Evolutionary conservation across 2,797 vertebrate species (phyloP), one percentile per base, ranked within the genome.

Genomic region (Sandelia bainsii): DNA sequence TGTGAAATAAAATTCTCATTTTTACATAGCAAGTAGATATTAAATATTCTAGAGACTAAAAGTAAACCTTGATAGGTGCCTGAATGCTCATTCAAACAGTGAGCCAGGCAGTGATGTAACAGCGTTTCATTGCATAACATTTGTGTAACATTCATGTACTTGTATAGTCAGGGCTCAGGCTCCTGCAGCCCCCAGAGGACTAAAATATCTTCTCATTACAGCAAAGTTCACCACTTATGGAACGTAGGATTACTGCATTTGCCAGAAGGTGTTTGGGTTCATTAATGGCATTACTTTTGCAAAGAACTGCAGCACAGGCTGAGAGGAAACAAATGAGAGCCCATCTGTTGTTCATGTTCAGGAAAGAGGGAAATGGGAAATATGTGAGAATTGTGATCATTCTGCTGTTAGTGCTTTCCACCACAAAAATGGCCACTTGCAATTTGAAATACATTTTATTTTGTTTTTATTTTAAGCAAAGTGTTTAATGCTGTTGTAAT

Each of bases 321-420:
- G 63, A 61, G 62, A 51, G 59, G 39, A 73, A 69, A 66, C 65
- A 69, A 69, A 85, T 8, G 12, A 50, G n/a, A 49, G 46, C 32
- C 63, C 76, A 70, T 80, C 79, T 73, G 81, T 50, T 72, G 53
- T 45, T 74, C 63, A 17, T 54, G 67, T 59, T 63, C 40, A 73
- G 58, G 59, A 25, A 63, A 67, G 54, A 10, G 20, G 27, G 27
- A 29, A 72, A 71, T 48, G 63, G 14, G 23, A 76, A 70, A 29
- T 9, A n/a, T 20, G 19, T 78, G 44, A 19, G 56, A 68, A 51
- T 0, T 11, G 9, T 54, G 56, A 62, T 64, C 6, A 16, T 11
- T 58, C 57, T 20, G 2, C 9, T 58, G 68, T 50, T 14, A 12
- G 13, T 14, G 54, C 50, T 61, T 57, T 5, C 39, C 32, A 13